Evolutionary conservation across 2,797 vertebrate species (phyloP), one percentile per base, ranked within the genome.

Genomic region (Todus mexicanus): DNA sequence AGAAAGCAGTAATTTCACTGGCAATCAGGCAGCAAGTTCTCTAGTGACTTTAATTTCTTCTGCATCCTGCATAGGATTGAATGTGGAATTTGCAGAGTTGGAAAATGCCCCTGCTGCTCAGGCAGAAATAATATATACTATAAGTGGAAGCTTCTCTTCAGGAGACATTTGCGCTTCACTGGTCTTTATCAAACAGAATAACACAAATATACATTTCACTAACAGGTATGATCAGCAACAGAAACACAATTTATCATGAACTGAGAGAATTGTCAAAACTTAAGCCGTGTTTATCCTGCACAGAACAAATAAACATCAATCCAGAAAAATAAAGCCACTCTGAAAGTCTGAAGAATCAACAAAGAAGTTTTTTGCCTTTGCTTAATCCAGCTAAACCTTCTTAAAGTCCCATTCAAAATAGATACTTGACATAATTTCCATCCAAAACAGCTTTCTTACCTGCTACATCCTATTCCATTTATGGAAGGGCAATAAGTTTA

Each of bases 331-430:
- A 78, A 94, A 88, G 73, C 73, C 54, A 89, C 19, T 90, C 73
- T 56, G 70, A 90, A 92, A 92, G 80, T 59, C 70, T 60, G 33
- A 78, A 85, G 82, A 94, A 89, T 91, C 79, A 87, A 83, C 79
- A 88, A 92, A 96, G 85, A 43, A 87, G 91, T 47, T 93, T 93
- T 91, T 82, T 89, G 72, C 78, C 51, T 59, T 26, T 63, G 70
- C 66, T 26, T 94, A 94, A 93, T 92, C 92, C 94, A 86, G 87
- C 59, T 93, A 92, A 96, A 92, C 76, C 66, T 59, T 87, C 89
- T 95, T 90, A 81, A 38, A 90, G 43, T 76, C 77, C n/a, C 56
- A 81, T 75, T 91, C 31, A 43, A 59, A 94, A 91, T 5, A 85
- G 70, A 79, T 48, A 26, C 53, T 87, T 89, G 63, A 89, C 45